phyloP scores from a whole-genome alignment of 2,797 vertebrate species.

The Capromys pilorides region DNA sequence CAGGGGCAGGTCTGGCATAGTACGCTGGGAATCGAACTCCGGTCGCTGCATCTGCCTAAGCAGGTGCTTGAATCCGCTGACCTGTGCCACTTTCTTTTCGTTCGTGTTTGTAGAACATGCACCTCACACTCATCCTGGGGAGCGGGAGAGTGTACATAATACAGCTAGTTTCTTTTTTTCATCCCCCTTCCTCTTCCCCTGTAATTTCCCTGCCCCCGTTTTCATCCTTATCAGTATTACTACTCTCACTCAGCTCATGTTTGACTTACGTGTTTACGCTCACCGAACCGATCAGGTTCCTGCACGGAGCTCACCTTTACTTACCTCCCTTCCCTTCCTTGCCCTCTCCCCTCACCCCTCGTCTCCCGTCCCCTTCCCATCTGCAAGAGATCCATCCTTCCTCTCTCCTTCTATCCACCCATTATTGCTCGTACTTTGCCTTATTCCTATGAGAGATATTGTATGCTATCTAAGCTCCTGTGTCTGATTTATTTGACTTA shows the following conservation, averaged over 20 bases:
- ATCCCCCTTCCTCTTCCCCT: neutral
- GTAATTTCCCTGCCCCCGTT: neutral
- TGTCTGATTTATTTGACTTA: neutral
- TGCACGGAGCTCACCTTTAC: too few species aligned
- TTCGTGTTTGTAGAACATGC: neutral
- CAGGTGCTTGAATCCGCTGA: too few species aligned
- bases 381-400: neutral
- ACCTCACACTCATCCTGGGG: neutral
- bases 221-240: neutral
- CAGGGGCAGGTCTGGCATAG: too few species aligned
- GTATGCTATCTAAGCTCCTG: neutral
- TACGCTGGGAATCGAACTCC: too few species aligned
- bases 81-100: too few species aligned
- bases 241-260: neutral
- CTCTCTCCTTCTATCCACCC: neutral
- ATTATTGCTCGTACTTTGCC: neutral
- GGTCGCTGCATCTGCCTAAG: too few species aligned
- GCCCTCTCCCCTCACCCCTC: neutral
- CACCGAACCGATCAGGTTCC: neutral
- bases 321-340: neutral
- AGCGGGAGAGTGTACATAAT: neutral
- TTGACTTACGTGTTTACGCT: neutral
- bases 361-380: neutral
- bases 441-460: neutral
- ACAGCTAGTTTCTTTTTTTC: neutral